Percentiles rank a stretch among this genome's conserved stretches.
Conservation (phyloP, 2,888 invertebrate species). For the Acronicta leporina region DNA sequence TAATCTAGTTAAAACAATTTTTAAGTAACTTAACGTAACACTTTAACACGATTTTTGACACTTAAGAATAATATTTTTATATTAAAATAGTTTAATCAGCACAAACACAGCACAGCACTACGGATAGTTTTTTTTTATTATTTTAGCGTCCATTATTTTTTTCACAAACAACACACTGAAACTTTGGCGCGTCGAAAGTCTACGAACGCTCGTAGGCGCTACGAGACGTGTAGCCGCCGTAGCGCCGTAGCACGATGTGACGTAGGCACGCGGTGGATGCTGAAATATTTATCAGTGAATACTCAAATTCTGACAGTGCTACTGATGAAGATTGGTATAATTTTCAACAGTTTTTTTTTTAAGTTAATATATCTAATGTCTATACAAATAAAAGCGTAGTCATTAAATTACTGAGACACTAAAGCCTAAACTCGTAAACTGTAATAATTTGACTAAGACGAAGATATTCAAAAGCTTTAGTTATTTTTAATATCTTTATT, state of each 20-base stretch:
- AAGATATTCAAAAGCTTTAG: too few relatives aligned
- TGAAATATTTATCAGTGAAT: constrained; percentile 10
- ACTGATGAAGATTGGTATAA: too few relatives aligned
- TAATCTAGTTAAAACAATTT: too few relatives aligned
- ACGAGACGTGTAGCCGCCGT: constrained; percentile 65
- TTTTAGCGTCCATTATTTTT: not conserved
- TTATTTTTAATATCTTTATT: too few relatives aligned
- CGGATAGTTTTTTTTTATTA: too few relatives aligned
- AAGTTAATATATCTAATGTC: too few relatives aligned
- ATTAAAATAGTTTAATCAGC: not conserved
- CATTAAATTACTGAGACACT: too few relatives aligned
- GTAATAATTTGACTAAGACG: too few relatives aligned
- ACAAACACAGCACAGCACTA: constrained; percentile 5
- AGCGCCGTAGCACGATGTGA: constrained; percentile 66
- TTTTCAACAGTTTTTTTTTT: too few relatives aligned
- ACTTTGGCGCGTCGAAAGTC: constrained; percentile 38
- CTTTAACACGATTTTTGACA: not conserved
- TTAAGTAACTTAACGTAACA: too few relatives aligned
- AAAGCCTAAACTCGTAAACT: too few relatives aligned
- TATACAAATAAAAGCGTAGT: too few relatives aligned
- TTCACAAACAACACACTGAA: constrained; percentile 11
- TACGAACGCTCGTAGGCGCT: constrained; percentile 56
- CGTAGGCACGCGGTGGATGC: constrained; percentile 38
- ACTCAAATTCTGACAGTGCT: constrained; percentile 1
- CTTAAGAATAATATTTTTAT: not conserved